Evolutionary conservation across 2,113 vertebrate species (phyloP), one percentile per base, ranked within the genome.

Genomic region (Candoia aspera): DNA sequence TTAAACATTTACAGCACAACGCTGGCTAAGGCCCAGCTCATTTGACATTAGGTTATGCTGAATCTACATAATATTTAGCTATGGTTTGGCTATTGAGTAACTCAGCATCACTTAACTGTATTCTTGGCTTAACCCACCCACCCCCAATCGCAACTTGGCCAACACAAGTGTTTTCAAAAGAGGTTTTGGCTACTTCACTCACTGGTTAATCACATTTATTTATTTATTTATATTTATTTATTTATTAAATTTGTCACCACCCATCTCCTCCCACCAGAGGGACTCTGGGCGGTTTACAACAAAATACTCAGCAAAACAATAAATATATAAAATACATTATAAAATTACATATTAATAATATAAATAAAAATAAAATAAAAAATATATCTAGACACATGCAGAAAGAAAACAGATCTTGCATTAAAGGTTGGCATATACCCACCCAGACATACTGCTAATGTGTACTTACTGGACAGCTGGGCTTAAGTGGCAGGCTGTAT

Each of bases 401-500:
- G 86, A n/a, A 29, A 49, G 19, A 64, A 62, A 26, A 79, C 23
- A 87, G 83, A 33, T n/a, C 21, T 37, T 59, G 42, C 42, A 24
- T 1, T 53, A 6, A 21, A 83, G 26, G 24, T 37, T 59, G 42
- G 86, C 54, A 59, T 79, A 29, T 49, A n/a, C 42, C 29, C 49
- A 26, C 46, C 37, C 42, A 58, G 42, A 23, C 53, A 42, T 57
- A 29, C 26, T 58, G 86, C 29, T 86, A 19, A 42, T 37, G 60
- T 33, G 42, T 46, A 26, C 29, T 17, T 87, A 64, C 64, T 83
- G 88, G 21, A 33, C 13, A 49, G 53, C 62, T 33, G 0, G 23
- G 88, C 8, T 91, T 84, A 88, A 92, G 84, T 89, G 55, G n/a
- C 42, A 90, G 37, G 0, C 88, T 84, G 37, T 84, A 92, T 91